A percentile compares a stretch with the other conserved stretches of the same genome.
Conservation (phyloP, 2,113 vertebrate species). For the Ariopsis seemanni region DNA sequence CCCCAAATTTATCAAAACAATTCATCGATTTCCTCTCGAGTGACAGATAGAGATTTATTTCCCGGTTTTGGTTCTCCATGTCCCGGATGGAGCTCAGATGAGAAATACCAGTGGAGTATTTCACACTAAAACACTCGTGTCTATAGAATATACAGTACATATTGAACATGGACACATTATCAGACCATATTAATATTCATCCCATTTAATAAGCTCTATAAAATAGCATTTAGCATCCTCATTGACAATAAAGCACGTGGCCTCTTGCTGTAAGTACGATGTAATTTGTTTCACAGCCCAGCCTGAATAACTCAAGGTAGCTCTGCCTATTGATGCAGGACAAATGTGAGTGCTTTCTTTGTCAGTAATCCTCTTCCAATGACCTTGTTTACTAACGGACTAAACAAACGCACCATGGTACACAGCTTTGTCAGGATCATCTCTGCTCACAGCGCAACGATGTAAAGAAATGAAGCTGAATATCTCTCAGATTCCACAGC, state of each 20-base stretch:
- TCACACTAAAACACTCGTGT: too few species aligned
- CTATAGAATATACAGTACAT: too few species aligned
- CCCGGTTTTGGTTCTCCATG: too few species aligned
- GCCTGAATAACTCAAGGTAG: constrained; percentile 1
- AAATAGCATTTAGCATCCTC: background rate
- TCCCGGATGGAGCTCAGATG: too few species aligned
- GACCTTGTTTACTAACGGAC: background rate
- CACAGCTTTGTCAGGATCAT: background rate
- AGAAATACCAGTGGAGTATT: too few species aligned
- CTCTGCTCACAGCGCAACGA: background rate
- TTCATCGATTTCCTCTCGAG: too few species aligned
- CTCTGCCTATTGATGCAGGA: background rate
- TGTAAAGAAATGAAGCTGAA: background rate
- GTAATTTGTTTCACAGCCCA: background rate
- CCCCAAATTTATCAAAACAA: too few species aligned
- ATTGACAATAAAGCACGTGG: background rate
- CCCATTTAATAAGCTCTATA: background rate
- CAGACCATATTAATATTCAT: background rate
- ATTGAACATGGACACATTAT: background rate
- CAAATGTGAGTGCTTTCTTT: background rate
- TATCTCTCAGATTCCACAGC: background rate
- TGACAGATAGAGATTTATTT: too few species aligned
- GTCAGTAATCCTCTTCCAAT: constrained; percentile 6
- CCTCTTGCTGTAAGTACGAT: background rate
- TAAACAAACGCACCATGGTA: background rate